Evolutionary conservation across 2,888 invertebrate species (phyloP).

Genomic region (Dryobotodes eremita): DNA sequence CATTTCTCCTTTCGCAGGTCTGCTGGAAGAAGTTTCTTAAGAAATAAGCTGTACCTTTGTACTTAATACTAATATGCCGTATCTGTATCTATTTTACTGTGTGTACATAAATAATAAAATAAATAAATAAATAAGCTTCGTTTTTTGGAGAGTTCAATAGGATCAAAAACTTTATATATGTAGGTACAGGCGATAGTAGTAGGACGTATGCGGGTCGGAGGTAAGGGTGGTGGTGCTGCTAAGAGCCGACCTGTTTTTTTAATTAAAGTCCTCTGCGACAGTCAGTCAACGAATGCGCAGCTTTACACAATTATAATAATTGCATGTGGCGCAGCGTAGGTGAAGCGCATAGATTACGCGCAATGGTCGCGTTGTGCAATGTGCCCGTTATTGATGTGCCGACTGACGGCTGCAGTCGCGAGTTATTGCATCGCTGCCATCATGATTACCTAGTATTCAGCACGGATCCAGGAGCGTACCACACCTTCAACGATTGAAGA

Average conservation of each 20-base stretch:
- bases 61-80: too few relatives aligned
- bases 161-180: neutral
- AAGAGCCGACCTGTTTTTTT: neutral
- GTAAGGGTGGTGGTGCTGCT: neutral
- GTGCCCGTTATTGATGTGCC: conserved; percentile 62
- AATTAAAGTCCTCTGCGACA: neutral
- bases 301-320: conserved; percentile 65
- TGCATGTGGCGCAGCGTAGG: conserved; percentile 51
- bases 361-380: conserved; percentile 59
- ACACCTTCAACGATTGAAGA: neutral
- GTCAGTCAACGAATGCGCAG: conserved; percentile 29
- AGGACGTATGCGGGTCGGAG: neutral
- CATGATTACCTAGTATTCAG: conserved; percentile 47
- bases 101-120: too few relatives aligned
- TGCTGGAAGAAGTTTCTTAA: too few relatives aligned
- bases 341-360: conserved; percentile 62
- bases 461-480: conserved; percentile 20
- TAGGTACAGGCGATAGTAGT: neutral
- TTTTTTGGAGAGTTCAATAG: neutral
- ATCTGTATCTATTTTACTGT: too few relatives aligned
- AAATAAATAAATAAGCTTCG: too few relatives aligned
- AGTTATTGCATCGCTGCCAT: conserved; percentile 56
- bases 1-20: too few relatives aligned
- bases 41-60: too few relatives aligned
- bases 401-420: conserved; percentile 54